A percentile compares a stretch with the other conserved stretches of the same genome.
Evolutionary conservation across 2,888 invertebrate genomes (phyloP).

Genomic region (Agapostemon virescens): DNA sequence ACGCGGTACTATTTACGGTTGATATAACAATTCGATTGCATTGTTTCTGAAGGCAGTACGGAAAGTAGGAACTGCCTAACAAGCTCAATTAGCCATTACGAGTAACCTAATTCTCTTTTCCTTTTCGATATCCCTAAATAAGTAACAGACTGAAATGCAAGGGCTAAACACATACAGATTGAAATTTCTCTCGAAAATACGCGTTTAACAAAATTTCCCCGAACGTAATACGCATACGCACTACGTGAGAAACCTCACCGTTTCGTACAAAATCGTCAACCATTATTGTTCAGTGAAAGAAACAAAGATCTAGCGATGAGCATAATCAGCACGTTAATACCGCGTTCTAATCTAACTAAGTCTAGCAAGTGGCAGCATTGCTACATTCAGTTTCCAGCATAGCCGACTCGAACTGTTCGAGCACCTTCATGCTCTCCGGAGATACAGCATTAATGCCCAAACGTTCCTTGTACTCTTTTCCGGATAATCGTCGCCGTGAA

Average conservation of each 20-base stretch:
- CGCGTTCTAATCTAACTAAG: constrained; percentile 60
- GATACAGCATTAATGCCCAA: constrained; percentile 68
- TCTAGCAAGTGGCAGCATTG: constrained; percentile 72
- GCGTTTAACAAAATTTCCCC: neutral
- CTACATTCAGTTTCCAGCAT: constrained; percentile 68
- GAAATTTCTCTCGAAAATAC: constrained; percentile 15
- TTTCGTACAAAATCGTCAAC: constrained; percentile 30
- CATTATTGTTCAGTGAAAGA: constrained; percentile 19
- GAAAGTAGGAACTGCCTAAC: constrained; percentile 51
- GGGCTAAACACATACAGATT: constrained; percentile 32
- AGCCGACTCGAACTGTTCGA: constrained; percentile 72
- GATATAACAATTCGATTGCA: constrained; percentile 40
- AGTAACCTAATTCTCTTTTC: constrained; percentile 34
- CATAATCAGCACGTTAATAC: constrained; percentile 50
- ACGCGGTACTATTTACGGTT: constrained; percentile 21
- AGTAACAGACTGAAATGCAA: constrained; percentile 49
- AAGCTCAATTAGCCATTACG: constrained; percentile 41
- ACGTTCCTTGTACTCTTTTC: constrained; percentile 58
- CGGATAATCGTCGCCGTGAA: constrained; percentile 42
- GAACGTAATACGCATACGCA: constrained; percentile 14
- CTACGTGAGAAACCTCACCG: constrained; percentile 10
- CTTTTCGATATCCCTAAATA: constrained; percentile 22
- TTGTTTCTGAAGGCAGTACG: constrained; percentile 44
- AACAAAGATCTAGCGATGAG: constrained; percentile 50
- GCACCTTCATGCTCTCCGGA: constrained; percentile 71